Evolutionary conservation across 2,888 invertebrate species (phyloP), one percentile per base, ranked within the genome.

Genomic region (Ophion slaviceki): DNA sequence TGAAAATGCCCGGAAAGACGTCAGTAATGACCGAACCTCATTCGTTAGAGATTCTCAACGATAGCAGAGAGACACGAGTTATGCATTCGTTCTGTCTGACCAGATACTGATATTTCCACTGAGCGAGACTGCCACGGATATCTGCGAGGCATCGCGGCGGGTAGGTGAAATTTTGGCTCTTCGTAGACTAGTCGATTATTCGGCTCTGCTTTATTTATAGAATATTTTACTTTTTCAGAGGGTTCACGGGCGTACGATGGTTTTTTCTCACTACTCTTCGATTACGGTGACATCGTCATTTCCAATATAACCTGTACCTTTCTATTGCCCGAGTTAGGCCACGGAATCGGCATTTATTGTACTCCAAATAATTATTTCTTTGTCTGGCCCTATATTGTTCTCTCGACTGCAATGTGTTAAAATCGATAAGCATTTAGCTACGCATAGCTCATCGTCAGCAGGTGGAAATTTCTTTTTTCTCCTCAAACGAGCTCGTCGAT

Each of bases 401-500:
- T 66, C n/a, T 32, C 32, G 32, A 66, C 47, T 66, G 53, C 53
- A 66, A 75, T 47, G 61, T 20, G 45, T 6, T 17, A 3, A n/a
- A 32, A 4, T 57, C 28, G n/a, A 53, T 57, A 57, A 53, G 53
- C 17, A 32, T 57, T 24, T 28, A 57, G 28, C 28, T 17, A 17
- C 24, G 68, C 20, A 45, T 7, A 17, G 71, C 17, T 57, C 28
- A 28, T 17, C 14, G 28, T 32, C 32, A 57, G 36, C 17, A 67
- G 67, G 20, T 72, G 76, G n/a, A 62, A 32, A 72, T 72, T 62
- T 57, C 70, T 64, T 74, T 70, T 40, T 47, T 53, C 40, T 53
- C 24, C 72, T 53, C 36, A 68, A 83, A 74, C 80, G 66, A 83
- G 68, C 72, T 82, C 47, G 70, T 85, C 85, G 85, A 85, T 81